Conservation (phyloP, 2,113 vertebrate species). For the Scortum barcoo region DNA sequence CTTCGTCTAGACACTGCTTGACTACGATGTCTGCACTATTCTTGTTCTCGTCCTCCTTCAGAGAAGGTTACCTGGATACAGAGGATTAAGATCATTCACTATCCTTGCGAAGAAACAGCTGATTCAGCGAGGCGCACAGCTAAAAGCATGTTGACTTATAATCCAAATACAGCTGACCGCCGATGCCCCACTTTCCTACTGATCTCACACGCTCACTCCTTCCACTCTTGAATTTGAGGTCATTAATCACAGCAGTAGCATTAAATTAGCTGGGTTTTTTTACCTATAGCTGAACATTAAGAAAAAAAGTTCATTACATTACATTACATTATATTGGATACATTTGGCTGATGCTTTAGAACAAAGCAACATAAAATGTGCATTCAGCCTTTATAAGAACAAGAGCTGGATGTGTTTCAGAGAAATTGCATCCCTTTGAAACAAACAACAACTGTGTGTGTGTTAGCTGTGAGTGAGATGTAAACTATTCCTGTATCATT, state of each 20-base stretch:
- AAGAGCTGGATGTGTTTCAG: background rate
- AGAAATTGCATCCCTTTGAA: background rate
- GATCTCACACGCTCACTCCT: conserved; percentile 44
- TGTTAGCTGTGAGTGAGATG: background rate
- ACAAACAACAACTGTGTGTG: background rate
- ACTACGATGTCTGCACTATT: conserved; percentile 6
- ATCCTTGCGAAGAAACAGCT: conserved; percentile 65
- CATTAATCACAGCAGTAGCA: conserved; percentile 51
- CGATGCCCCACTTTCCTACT: conserved; percentile 66
- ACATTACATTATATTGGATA: background rate
- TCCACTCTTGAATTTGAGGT: conserved; percentile 45
- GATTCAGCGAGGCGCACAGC: conserved; percentile 69
- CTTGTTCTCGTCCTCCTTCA: conserved; percentile 46
- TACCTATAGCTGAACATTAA: conserved; percentile 42
- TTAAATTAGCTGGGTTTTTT: conserved; percentile 59
- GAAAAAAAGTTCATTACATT: background rate
- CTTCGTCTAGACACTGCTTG: conserved; percentile 30
- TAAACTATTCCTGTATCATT: background rate
- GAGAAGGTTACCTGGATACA: conserved; percentile 71
- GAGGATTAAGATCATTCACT: conserved; percentile 77
- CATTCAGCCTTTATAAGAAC: background rate
- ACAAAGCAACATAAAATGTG: background rate
- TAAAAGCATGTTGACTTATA: conserved; percentile 72
- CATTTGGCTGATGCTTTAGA: background rate
- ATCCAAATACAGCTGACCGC: conserved; percentile 73